These are phyloP conservation scores for Clamator glandarius DNA, from an alignment of 2,797 vertebrate species.

Conservation along the genomic window DNA sequence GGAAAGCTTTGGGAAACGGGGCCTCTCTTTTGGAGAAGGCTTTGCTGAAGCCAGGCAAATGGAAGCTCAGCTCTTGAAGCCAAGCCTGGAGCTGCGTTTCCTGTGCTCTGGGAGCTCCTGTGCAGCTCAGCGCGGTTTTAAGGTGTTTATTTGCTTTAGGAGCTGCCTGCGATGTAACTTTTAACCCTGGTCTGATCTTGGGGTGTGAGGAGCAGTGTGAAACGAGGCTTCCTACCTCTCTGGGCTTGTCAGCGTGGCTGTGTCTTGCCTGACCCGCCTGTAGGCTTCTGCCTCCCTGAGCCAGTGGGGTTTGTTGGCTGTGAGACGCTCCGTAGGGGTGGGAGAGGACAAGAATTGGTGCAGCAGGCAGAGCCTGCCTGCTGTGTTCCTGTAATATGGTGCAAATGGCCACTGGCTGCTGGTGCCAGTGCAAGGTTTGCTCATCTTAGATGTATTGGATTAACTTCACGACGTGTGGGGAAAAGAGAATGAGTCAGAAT, in stretches of 20 bases:
- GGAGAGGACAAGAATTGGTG: background rate
- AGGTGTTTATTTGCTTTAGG: background rate
- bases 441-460: background rate
- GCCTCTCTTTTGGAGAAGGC: background rate
- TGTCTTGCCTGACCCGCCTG: background rate
- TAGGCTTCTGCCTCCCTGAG: background rate
- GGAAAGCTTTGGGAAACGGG: background rate
- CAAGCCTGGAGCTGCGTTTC: accelerated
- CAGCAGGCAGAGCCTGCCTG: background rate
- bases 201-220: background rate
- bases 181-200: background rate
- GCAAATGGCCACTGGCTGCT: background rate
- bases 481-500: background rate
- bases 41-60: background rate
- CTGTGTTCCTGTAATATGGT: background rate
- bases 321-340: background rate
- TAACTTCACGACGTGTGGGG: background rate
- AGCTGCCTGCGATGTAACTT: accelerated
- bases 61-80: background rate
- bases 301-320: background rate
- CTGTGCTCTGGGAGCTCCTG: background rate
- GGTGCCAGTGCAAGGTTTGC: background rate
- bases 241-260: background rate
- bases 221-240: background rate
- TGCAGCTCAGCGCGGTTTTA: accelerated